Base-by-base conservation (phyloP, 2,888 invertebrate genomes). In the Andrena praecox region DNA sequence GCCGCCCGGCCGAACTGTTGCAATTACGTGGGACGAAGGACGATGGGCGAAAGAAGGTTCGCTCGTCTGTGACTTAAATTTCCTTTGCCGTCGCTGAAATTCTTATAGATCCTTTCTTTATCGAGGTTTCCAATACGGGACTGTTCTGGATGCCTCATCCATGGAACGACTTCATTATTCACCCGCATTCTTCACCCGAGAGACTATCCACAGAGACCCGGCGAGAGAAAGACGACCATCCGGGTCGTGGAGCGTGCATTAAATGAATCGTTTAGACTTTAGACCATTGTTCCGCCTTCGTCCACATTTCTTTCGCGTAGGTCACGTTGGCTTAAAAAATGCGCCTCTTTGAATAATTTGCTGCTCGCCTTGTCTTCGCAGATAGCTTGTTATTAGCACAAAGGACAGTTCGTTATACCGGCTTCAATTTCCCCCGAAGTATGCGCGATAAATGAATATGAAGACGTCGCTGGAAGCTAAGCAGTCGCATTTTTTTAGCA, bases 91-190 rank as follows among this genome's bases (percentile, higher is more conserved):
- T 59, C 72, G 8, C 10, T 29, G 52, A 54, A 50, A 69, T 71
- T 76, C 73, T 66, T 69, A 7, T 56, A 54, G 27, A 24, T 29
- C 74, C 63, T 54, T 75, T 50, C 59, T 54, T 60, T 52, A 71
- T 60, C 63, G 68, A 27, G 63, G 78, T 80, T 88, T 82, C 80
- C 80, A 77, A 88, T 86, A 88, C 77, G 86, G 79, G 75, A 84
- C 82, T 59, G 50, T 69, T 77, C 75, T 70, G 67, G 64, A 67
- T 71, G 66, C 60, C 76, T 82, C 71, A 80, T 80, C 77, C 76
- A 35, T 73, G 48, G 74, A 73, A 69, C 79, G 77, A 81, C 80
- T 88, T 87, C 80, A 79, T 87, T 87, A 88, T 82, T 87, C 86
- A 76, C 87, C 88, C 86, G 86, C 87, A 87, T 88, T 84, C 73